A percentile compares a stretch with the other conserved stretches of the same genome.
phyloP scores from a whole-genome alignment of 1,140 invertebrate genomes.

The Penaeus japonicus region DNA sequence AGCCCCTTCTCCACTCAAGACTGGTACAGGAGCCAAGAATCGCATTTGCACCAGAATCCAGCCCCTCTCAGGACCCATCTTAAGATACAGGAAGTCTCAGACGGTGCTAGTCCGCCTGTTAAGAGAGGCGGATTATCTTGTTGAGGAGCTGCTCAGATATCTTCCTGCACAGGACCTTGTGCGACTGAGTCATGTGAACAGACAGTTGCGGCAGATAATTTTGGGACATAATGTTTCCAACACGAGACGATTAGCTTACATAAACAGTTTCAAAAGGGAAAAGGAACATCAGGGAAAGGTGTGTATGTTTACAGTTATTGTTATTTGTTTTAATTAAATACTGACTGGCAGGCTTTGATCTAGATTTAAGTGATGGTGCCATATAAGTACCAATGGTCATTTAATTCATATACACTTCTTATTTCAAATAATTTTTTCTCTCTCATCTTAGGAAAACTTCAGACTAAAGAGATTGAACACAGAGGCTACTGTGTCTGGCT shows the following conservation, averaged over 20 bases:
- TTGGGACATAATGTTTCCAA: slow-evolving; percentile 15
- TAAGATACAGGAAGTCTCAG: neutral
- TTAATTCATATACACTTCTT: neutral
- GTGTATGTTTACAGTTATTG: neutral
- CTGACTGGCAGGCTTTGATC: too few relatives aligned
- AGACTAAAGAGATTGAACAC: neutral
- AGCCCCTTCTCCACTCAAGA: neutral
- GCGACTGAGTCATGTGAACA: slow-evolving; percentile 30
- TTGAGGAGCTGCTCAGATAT: neutral
- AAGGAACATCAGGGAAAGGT: slow-evolving; percentile 27
- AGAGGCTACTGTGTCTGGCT: neutral
- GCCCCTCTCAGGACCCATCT: neutral
- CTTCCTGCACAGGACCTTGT: slow-evolving; percentile 7
- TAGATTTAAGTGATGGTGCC: neutral
- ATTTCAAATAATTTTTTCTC: neutral
- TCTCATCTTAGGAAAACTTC: slow-evolving; percentile 35
- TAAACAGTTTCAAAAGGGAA: slow-evolving; percentile 8
- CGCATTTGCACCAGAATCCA: neutral
- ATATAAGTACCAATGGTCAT: neutral
- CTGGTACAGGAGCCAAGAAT: neutral
- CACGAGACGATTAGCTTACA: neutral
- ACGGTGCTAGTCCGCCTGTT: neutral
- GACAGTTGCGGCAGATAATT: slow-evolving; percentile 16
- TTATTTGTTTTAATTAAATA: neutral
- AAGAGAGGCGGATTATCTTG: slow-evolving; percentile 30